phyloP scores from a whole-genome alignment of 1,140 invertebrate genomes.

The Lordiphosa collinella region DNA sequence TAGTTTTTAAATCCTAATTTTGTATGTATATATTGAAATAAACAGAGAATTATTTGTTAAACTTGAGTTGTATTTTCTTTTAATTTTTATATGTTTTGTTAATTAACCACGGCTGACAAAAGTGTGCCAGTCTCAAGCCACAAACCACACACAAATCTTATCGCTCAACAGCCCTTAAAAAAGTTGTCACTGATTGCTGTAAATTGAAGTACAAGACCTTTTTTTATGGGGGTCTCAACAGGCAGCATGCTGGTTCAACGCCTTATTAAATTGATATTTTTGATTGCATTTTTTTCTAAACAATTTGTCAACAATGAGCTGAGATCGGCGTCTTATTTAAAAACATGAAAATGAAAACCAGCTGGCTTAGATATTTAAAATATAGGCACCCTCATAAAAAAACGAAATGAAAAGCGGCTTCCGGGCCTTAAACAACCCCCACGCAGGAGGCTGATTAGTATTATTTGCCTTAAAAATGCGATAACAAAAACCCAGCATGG shows the following conservation, averaged over 20 bases:
- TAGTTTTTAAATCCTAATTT: slow-evolving; percentile 53
- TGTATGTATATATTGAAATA: slow-evolving; percentile 54
- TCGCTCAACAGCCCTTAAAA: slow-evolving; percentile 31
- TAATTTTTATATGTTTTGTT: slow-evolving; percentile 7
- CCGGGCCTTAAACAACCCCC: slow-evolving; percentile 53
- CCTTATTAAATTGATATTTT: slow-evolving; percentile 49
- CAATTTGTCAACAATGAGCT: slow-evolving; percentile 68
- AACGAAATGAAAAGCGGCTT: slow-evolving; percentile 39
- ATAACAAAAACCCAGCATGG: slow-evolving; percentile 68
- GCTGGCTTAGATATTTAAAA: slow-evolving; percentile 16
- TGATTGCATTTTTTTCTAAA: slow-evolving; percentile 57
- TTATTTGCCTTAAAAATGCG: slow-evolving; percentile 63
- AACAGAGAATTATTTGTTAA: slow-evolving; percentile 56
- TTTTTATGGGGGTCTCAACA: slow-evolving; percentile 43
- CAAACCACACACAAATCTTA: slow-evolving; percentile 31
- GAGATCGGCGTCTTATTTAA: slow-evolving; percentile 28
- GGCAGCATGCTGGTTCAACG: slow-evolving; percentile 54
- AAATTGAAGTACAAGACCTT: slow-evolving; percentile 43
- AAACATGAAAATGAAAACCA: slow-evolving; percentile 9
- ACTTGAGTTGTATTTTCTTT: slow-evolving; percentile 38
- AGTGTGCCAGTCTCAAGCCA: slow-evolving; percentile 45
- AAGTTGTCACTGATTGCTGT: slow-evolving; percentile 46
- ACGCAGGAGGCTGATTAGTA: slow-evolving; percentile 50
- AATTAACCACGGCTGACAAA: slow-evolving; percentile 14
- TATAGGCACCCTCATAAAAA: slow-evolving; percentile 67